Conservation (phyloP, 1,140 invertebrate genomes). For the Drosophila bipectinata region DNA sequence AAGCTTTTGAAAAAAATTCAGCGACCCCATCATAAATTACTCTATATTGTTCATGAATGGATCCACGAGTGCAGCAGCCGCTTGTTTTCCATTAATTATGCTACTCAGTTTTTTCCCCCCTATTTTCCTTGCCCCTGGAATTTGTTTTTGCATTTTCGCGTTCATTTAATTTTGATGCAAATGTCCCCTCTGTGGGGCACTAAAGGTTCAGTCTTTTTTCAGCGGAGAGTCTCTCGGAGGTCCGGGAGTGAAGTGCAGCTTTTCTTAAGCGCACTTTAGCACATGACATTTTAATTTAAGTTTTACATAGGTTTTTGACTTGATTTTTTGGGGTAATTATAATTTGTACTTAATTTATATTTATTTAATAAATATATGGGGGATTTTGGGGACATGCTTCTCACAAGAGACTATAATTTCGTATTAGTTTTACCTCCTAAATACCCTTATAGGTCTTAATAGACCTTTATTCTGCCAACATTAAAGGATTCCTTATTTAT, state of each 20-base stretch:
- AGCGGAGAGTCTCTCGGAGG: background rate
- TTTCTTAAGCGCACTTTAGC: conserved; percentile 5
- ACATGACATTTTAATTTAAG: conserved; percentile 49
- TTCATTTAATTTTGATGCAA: conserved; percentile 50
- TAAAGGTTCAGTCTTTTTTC: conserved; percentile 25
- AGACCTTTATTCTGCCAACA: too few species aligned
- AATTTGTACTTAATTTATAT: background rate
- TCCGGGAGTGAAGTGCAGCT: conserved; percentile 9
- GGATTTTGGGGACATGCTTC: background rate
- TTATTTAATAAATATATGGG: background rate
- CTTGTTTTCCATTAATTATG: conserved; percentile 62
- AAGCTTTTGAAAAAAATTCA: conserved; percentile 2
- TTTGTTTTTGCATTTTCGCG: conserved; percentile 28
- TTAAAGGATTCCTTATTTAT: too few species aligned
- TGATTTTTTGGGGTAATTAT: background rate
- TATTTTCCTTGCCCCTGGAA: conserved; percentile 9
- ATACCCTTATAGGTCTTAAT: too few species aligned
- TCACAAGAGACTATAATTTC: too few species aligned
- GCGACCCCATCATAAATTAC: conserved; percentile 52
- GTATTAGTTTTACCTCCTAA: too few species aligned
- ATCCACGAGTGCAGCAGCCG: conserved; percentile 30
- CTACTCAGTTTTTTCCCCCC: conserved; percentile 2
- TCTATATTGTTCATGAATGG: conserved; percentile 55
- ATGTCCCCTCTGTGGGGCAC: conserved; percentile 41
- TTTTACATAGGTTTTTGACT: conserved; percentile 17